Conservation (phyloP, 2,113 vertebrate species). For the Eublepharis macularius region DNA sequence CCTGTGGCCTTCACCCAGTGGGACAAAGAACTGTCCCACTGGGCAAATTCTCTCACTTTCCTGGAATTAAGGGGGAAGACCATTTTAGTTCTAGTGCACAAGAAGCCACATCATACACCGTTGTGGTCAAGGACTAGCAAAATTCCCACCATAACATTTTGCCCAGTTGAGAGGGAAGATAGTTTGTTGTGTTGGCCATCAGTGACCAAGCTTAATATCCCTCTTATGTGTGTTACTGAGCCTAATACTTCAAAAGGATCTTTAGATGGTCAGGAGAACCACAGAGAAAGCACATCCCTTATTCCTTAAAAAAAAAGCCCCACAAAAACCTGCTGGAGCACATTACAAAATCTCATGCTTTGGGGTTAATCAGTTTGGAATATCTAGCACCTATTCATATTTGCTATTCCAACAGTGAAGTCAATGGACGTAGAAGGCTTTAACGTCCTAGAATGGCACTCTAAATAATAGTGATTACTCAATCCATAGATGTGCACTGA, state of each 20-base stretch:
- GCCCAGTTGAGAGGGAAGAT: neutral
- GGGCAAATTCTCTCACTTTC: neutral
- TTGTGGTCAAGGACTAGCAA: constrained; percentile 10
- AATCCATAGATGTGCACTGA: too few relatives aligned
- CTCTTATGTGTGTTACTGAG: rapidly evolving
- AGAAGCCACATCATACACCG: neutral
- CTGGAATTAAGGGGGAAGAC: neutral
- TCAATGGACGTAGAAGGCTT: too few relatives aligned
- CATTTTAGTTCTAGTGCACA: constrained; percentile 11
- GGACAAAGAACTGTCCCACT: neutral
- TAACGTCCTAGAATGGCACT: too few relatives aligned
- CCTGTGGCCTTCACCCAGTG: neutral
- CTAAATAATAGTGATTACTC: too few relatives aligned
- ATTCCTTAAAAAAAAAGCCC: neutral
- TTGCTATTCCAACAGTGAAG: too few relatives aligned
- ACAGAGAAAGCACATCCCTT: neutral
- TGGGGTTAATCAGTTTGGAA: neutral
- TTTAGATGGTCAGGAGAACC: neutral
- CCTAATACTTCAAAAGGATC: neutral
- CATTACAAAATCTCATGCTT: neutral
- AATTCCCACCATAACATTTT: neutral
- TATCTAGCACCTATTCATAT: neutral
- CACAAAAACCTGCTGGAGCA: neutral
- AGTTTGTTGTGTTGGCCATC: neutral
- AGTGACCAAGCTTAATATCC: neutral